These are phyloP conservation scores for Eulemur rubriventer DNA, from an alignment of 2,797 vertebrate genomes.

Conservation along the genomic window DNA sequence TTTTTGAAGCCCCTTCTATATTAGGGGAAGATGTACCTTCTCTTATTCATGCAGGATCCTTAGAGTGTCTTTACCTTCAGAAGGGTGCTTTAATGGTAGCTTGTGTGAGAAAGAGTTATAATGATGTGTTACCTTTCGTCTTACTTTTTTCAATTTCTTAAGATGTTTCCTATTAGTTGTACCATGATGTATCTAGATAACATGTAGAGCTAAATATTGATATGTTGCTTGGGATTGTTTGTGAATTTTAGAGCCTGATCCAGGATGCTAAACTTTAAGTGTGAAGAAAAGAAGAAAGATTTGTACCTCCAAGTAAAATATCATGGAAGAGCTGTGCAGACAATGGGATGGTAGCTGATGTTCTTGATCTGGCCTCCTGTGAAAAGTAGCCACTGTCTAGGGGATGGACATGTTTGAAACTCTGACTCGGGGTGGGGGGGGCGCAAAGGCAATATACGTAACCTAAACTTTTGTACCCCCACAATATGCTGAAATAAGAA, in stretches of 20 bases:
- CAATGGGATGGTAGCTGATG: neutral
- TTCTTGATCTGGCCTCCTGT: neutral
- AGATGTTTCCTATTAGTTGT: slow-evolving; percentile 6
- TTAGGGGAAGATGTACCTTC: neutral
- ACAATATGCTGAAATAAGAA: no score
- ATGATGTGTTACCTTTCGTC: neutral
- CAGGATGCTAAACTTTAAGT: neutral
- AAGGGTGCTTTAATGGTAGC: neutral
- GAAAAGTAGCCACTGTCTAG: neutral
- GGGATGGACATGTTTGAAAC: no score
- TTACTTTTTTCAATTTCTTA: neutral
- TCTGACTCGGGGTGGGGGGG: no score
- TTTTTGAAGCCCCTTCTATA: neutral
- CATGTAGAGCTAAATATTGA: neutral
- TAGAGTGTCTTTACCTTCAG: neutral
- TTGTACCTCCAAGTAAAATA: neutral
- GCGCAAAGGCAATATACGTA: no score
- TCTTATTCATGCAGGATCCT: neutral
- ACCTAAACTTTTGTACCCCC: no score
- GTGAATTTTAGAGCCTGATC: neutral
- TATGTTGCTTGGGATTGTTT: neutral
- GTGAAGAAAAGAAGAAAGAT: slow-evolving; percentile 1
- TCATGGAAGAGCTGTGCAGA: neutral
- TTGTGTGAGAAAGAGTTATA: neutral
- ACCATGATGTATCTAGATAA: neutral